These are phyloP conservation scores for Sakesphorus luctuosus DNA, from an alignment of 2,113 vertebrate species.

Conservation along the genomic window DNA sequence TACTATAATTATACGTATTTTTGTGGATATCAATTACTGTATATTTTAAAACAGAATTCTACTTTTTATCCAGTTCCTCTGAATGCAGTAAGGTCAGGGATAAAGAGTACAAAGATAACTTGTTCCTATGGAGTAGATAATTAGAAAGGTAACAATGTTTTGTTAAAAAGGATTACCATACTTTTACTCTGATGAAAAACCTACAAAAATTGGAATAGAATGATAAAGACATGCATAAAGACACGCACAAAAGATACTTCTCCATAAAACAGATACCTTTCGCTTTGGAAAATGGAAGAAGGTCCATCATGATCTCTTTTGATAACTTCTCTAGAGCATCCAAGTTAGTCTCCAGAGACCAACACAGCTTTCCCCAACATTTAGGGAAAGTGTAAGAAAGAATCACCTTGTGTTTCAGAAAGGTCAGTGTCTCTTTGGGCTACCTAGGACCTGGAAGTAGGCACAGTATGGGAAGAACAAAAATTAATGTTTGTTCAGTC, in stretches of 20 bases:
- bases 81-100: background rate
- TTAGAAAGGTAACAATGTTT: background rate
- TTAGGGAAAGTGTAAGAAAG: background rate
- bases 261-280: background rate
- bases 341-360: background rate
- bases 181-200: background rate
- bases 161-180: background rate
- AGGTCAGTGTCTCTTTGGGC: background rate
- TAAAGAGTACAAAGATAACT: background rate
- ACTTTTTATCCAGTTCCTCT: background rate
- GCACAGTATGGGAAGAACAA: background rate
- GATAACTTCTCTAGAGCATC: background rate
- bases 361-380: background rate
- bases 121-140: background rate
- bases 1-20: background rate
- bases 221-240: background rate
- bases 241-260: background rate
- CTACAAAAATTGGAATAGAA: background rate
- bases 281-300: background rate
- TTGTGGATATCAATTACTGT: background rate
- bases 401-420: background rate
- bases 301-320: background rate
- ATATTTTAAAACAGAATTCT: background rate
- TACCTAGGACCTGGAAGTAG: background rate
- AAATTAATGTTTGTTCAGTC: background rate